Percentiles rank a stretch among this genome's conserved stretches.
Conservation (phyloP, 2,113 vertebrate species). For the Gopherus evgoodei region DNA sequence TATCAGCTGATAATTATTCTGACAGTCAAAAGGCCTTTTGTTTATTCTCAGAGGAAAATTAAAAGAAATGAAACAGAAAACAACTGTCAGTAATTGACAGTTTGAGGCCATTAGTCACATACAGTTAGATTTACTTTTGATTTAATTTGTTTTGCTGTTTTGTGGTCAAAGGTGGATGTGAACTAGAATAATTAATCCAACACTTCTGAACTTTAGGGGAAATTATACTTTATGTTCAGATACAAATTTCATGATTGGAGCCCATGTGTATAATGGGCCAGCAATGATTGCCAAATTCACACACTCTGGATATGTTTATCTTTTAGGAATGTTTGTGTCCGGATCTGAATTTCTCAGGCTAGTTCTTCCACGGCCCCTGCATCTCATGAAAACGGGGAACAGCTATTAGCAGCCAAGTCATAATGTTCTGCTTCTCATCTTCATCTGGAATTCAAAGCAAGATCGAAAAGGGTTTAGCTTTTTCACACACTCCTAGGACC, state of each 20-base stretch:
- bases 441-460: background rate
- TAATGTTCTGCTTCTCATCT: background rate
- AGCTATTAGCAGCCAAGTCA: background rate
- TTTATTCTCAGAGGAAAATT: background rate
- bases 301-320: background rate
- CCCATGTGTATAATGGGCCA: background rate
- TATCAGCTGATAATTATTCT: background rate
- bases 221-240: background rate
- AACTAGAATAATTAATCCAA: background rate
- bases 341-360: background rate
- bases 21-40: background rate
- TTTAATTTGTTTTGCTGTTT: background rate
- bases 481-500: background rate
- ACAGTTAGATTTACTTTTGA: background rate
- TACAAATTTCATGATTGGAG: background rate
- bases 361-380: rapidly evolving
- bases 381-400: background rate
- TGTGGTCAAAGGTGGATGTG: background rate
- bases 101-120: background rate
- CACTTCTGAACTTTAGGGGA: background rate
- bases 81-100: rapidly evolving
- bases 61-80: rapidly evolving
- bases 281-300: background rate
- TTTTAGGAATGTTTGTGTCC: background rate
- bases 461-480: background rate